These are phyloP conservation scores for Porites divaricata DNA, from an alignment of 92 coral and sea anemone genomes.

Conservation along the genomic window DNA sequence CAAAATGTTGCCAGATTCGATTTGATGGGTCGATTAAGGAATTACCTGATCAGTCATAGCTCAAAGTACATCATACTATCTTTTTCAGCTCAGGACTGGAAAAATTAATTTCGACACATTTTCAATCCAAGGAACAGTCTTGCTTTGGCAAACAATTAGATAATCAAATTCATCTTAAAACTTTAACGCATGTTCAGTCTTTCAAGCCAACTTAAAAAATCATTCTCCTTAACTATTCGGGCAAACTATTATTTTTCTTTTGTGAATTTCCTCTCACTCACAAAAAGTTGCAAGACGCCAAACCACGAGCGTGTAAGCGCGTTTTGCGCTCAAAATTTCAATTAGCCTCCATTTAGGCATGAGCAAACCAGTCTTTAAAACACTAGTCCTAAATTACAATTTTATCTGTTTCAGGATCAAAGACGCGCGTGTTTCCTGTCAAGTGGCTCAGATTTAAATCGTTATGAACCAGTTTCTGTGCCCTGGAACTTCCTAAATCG, in stretches of 20 bases:
- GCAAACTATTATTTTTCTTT: not conserved
- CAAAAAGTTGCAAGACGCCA: not conserved
- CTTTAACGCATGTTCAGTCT: not conserved
- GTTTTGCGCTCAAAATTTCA: constrained; percentile 1
- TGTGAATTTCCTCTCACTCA: not conserved
- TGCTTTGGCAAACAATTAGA: not conserved
- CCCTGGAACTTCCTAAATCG: constrained; percentile 50
- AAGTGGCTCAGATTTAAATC: not conserved
- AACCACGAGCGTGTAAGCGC: not conserved
- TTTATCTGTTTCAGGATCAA: constrained; percentile 4
- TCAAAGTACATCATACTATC: too few species aligned
- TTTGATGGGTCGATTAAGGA: too few species aligned
- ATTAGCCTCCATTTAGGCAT: not conserved
- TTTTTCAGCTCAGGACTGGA: too few species aligned
- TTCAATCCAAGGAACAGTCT: not conserved
- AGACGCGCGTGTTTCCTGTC: not conserved
- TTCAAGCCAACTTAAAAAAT: not conserved
- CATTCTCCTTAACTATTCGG: not conserved
- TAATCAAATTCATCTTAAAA: not conserved
- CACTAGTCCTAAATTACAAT: not conserved
- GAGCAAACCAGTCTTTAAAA: not conserved
- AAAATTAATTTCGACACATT: too few species aligned
- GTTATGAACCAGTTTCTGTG: not conserved
- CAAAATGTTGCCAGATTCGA: too few species aligned
- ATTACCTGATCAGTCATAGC: too few species aligned